phyloP scores from a whole-genome alignment of 1,140 invertebrate genomes.

The Macrobrachium nipponense region DNA sequence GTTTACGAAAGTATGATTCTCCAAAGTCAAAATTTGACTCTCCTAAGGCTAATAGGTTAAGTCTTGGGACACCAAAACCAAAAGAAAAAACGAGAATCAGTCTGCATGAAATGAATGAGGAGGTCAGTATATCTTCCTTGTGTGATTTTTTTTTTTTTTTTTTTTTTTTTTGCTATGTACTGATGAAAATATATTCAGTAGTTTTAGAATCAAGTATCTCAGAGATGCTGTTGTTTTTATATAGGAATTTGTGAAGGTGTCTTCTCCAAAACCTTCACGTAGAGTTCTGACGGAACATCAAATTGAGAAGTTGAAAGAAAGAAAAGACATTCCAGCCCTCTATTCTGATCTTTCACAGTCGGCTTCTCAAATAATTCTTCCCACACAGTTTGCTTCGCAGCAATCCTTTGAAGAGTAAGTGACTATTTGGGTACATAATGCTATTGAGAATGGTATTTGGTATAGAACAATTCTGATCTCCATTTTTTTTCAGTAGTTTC shows the following conservation, averaged over 20 bases:
- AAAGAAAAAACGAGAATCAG: constrained; percentile 12
- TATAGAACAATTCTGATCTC: no score
- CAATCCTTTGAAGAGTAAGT: constrained; percentile 40
- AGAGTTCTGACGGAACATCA: constrained; percentile 52
- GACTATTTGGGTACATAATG: no score
- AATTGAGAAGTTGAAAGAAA: constrained; percentile 29
- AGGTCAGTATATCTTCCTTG: constrained; percentile 5
- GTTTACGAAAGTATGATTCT: not conserved
- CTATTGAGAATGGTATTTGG: no score
- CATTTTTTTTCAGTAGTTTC: no score
- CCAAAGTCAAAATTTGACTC: constrained; percentile 9
- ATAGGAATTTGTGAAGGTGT: constrained; percentile 43
- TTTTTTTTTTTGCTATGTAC: not conserved
- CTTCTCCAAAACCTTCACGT: not conserved
- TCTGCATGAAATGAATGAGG: constrained; percentile 38
- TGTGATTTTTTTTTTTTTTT: not conserved
- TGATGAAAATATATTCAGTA: not conserved
- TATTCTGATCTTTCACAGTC: constrained; percentile 49
- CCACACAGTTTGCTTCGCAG: constrained; percentile 33
- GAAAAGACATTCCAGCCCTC: constrained; percentile 34
- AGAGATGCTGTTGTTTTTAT: not conserved
- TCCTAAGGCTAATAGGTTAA: not conserved
- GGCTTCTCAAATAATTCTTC: constrained; percentile 18
- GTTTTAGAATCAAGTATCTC: no score
- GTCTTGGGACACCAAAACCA: not conserved